Percentiles rank a stretch among this genome's conserved stretches.
Conservation (phyloP, 2,888 invertebrate genomes). For the Diadromus collaris region DNA sequence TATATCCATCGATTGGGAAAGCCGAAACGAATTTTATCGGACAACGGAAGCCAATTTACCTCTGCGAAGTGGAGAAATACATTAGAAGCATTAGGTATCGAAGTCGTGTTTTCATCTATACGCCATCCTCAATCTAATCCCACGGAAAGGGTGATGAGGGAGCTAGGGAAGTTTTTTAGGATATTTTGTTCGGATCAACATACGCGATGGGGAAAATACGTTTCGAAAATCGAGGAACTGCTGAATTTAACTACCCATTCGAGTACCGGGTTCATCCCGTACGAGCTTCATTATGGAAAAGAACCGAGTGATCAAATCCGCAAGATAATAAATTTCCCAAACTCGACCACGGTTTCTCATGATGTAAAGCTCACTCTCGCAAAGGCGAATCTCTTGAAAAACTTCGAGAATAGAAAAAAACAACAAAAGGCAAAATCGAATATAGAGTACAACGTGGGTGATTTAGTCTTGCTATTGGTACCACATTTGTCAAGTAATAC, state of each 20-base stretch:
- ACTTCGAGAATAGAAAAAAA: constrained; percentile 39
- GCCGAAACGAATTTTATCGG: too few relatives aligned
- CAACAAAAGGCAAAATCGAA: constrained; percentile 35
- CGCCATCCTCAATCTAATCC: constrained; percentile 64
- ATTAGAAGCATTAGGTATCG: constrained; percentile 5
- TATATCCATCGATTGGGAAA: too few relatives aligned
- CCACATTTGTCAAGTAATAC: constrained; percentile 46
- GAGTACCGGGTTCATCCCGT: constrained; percentile 49
- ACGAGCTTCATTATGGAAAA: constrained; percentile 56
- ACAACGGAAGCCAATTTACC: too few relatives aligned
- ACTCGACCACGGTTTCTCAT: constrained; percentile 8
- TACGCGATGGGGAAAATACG: constrained; percentile 53
- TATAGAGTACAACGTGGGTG: constrained; percentile 39
- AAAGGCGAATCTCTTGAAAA: constrained; percentile 40
- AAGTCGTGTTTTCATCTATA: constrained; percentile 34
- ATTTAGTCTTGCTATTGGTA: constrained; percentile 32
- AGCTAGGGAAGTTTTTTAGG: constrained; percentile 59
- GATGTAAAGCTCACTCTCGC: constrained; percentile 46
- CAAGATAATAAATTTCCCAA: constrained; percentile 51
- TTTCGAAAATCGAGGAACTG: constrained; percentile 53
- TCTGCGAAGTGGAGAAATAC: too few relatives aligned
- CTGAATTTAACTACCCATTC: constrained; percentile 53
- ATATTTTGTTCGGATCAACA: constrained; percentile 54
- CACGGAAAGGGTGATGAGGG: constrained; percentile 61
- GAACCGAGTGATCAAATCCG: constrained; percentile 42